These are phyloP conservation scores for Neodiprion virginianus DNA, from an alignment of 1,140 invertebrate species.

Conservation along the genomic window DNA sequence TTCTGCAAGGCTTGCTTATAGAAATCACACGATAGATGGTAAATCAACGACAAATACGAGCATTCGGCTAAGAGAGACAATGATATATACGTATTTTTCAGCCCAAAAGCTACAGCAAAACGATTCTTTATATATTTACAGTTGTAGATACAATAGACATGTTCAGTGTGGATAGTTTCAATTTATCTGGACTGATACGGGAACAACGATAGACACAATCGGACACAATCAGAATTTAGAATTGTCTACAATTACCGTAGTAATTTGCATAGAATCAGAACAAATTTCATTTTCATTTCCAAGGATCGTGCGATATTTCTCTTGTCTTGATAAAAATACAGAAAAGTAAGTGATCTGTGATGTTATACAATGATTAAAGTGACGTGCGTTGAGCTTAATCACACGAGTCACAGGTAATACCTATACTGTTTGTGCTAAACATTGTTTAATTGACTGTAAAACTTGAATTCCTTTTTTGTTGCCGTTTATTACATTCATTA, in stretches of 20 bases:
- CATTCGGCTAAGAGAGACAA: conserved; percentile 17
- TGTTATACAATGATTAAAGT: background rate
- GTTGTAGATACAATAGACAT: conserved; percentile 37
- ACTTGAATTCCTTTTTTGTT: no score
- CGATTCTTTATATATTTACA: conserved; percentile 36
- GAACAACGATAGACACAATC: background rate
- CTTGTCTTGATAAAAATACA: conserved; percentile 41
- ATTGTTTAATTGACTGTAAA: background rate
- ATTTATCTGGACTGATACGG: background rate
- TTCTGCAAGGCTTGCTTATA: conserved; percentile 58
- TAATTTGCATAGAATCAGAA: conserved; percentile 21
- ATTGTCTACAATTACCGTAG: conserved; percentile 32
- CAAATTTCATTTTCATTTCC: conserved; percentile 27
- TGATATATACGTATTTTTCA: background rate
- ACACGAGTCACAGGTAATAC: background rate
- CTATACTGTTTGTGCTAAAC: background rate
- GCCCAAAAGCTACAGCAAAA: conserved; percentile 31
- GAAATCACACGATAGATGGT: conserved; percentile 58
- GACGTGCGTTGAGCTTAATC: background rate
- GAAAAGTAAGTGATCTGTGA: background rate
- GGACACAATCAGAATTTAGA: conserved; percentile 21
- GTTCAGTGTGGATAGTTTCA: background rate
- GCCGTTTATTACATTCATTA: conserved; percentile 15
- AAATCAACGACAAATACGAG: conserved; percentile 41
- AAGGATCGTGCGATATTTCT: conserved; percentile 29